These are phyloP conservation scores for Athene cunicularia DNA, from an alignment of 2,113 vertebrate species.

Conservation along the genomic window DNA sequence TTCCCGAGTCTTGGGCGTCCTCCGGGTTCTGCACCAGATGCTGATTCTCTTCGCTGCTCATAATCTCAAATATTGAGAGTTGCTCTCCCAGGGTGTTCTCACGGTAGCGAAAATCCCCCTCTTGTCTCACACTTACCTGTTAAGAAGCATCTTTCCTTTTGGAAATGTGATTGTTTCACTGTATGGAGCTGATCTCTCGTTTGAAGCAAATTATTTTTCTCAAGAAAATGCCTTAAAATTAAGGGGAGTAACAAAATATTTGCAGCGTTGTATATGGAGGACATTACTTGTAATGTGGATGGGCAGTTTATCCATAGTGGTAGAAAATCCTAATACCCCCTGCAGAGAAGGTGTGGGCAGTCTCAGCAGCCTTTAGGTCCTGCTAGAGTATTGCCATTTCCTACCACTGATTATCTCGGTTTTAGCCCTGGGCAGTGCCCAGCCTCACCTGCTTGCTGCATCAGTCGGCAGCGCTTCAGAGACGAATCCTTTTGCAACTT, in stretches of 20 bases:
- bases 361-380: background rate
- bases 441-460: background rate
- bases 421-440: background rate
- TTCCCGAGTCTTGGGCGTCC: background rate
- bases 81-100: background rate
- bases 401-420: background rate
- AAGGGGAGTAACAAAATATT: background rate
- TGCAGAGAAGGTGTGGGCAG: background rate
- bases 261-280: rapidly evolving
- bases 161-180: background rate
- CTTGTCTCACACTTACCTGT: background rate
- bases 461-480: background rate
- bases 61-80: background rate
- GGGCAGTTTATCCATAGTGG: background rate
- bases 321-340: background rate
- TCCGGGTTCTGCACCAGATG: background rate
- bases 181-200: rapidly evolving
- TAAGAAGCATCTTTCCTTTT: background rate
- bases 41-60: background rate
- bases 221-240: background rate
- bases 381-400: background rate
- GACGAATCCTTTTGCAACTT: background rate
- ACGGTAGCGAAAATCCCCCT: too few species aligned
- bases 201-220: background rate
- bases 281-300: background rate